Base-by-base conservation (phyloP, 2,797 vertebrate genomes). In the Sternarchorhynchus goeldii region DNA sequence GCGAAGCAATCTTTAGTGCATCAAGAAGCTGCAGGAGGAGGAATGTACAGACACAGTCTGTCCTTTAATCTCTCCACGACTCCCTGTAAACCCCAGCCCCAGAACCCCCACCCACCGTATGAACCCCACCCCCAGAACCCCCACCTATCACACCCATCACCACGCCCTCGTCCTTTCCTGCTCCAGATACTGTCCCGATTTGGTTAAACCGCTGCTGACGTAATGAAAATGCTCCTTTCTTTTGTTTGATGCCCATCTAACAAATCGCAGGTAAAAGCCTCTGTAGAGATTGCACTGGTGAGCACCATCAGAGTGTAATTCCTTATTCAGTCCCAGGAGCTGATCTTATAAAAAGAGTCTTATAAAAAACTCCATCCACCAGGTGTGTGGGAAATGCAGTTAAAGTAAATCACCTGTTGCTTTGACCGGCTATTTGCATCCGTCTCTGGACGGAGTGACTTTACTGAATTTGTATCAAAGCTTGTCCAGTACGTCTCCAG, bases 51-150 rank as follows among this genome's bases (percentile, higher is more conserved):
- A 75, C 32, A 31, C 73, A 53, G 74, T 79, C 75, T 79, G 78
- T 2, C 80, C 82, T 85, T 84, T 85, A 84, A 84, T 82, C 82
- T 84, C 56, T 86, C 56, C 34, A 2, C 34, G 57, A 62, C 18
- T 34, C 32, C 36, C 59, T n/a, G 5, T 0, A 57, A 55, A 31
- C 59, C 25, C 25, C 25, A 25, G 25, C 25, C 25, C 25, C 25
- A 25, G 25, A 25, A 25, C 25, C 25, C 25, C 25, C 25, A 25
- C 25, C 25, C n/a, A n/a, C n/a, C n/a, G n/a, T n/a, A n/a, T n/a
- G n/a, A 55, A 31, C 59, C 25, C 25, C 25, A 25, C 1, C 25
- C 25, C 25, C 25, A 25, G 25, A 25, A 25, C 25, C 25, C 25
- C 25, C 25, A 25, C 25, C 25, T 25, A 25, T 25, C 25, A 25